A percentile compares a stretch with the other conserved stretches of the same genome.
These are phyloP conservation scores for Tinamus guttatus DNA, from an alignment of 2,113 vertebrate genomes.

Conservation along the genomic window DNA sequence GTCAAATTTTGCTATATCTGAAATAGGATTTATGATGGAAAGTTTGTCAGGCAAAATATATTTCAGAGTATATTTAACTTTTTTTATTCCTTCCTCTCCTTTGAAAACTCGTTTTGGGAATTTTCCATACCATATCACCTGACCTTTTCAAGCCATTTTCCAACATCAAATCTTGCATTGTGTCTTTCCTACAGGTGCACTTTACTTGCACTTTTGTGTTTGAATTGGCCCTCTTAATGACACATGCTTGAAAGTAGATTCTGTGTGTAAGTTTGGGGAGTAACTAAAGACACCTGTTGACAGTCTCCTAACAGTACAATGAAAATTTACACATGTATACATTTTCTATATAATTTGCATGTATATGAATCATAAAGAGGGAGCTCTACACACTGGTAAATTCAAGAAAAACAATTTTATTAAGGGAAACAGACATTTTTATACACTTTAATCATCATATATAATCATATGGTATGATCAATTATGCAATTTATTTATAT, in stretches of 20 bases:
- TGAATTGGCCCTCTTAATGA: background rate
- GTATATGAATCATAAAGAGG: background rate
- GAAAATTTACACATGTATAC: background rate
- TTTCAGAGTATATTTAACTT: background rate
- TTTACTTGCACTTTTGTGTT: background rate
- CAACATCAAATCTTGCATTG: background rate
- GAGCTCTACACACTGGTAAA: background rate
- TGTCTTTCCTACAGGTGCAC: accelerated
- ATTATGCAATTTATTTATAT: background rate
- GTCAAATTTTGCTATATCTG: background rate
- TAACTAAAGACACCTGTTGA: background rate
- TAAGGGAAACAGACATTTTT: background rate
- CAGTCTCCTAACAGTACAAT: background rate
- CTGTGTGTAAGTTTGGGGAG: background rate
- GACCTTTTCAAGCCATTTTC: background rate
- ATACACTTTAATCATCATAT: background rate
- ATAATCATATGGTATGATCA: background rate
- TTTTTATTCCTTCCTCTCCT: background rate
- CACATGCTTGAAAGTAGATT: too few relatives aligned
- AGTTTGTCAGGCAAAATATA: background rate
- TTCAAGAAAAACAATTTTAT: background rate
- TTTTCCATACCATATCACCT: background rate
- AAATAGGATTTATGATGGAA: background rate
- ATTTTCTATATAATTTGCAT: background rate
- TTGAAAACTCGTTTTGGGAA: background rate